Evolutionary conservation across 92 coral and sea anemone species (phyloP).

Genomic region (Chrysogorgia sp.): DNA sequence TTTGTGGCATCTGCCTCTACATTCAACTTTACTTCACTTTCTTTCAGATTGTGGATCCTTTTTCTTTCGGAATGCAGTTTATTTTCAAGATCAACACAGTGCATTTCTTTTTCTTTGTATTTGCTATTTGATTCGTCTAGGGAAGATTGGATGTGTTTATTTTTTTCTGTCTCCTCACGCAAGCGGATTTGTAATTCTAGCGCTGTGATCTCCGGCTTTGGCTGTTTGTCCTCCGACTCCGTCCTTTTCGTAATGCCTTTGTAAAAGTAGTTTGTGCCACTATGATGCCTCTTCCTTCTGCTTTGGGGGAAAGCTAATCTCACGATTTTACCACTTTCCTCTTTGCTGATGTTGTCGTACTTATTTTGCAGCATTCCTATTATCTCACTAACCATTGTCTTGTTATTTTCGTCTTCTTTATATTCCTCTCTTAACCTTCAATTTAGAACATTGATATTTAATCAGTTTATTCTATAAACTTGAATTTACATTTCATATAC

Average conservation of each 20-base stretch:
- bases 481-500: not conserved
- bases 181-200: not conserved
- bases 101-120: not conserved
- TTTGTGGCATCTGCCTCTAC: not conserved
- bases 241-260: constrained; percentile 2
- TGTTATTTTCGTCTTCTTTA: constrained; percentile 36
- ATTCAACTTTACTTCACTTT: not conserved
- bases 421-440: constrained; percentile 23
- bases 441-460: too few species aligned
- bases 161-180: not conserved
- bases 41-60: not conserved
- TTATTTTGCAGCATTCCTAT: not conserved
- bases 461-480: too few species aligned
- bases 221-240: not conserved
- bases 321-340: constrained; percentile 7
- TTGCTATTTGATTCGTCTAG: not conserved
- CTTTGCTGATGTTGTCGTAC: not conserved
- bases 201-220: not conserved
- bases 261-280: constrained; percentile 24
- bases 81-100: not conserved
- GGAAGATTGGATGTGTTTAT: not conserved
- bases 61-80: not conserved
- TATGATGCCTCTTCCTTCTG: constrained; percentile 16
- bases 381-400: not conserved
- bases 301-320: constrained; percentile 9